phyloP scores from a whole-genome alignment of 2,797 vertebrate genomes.

The Sebastiscus tertius region DNA sequence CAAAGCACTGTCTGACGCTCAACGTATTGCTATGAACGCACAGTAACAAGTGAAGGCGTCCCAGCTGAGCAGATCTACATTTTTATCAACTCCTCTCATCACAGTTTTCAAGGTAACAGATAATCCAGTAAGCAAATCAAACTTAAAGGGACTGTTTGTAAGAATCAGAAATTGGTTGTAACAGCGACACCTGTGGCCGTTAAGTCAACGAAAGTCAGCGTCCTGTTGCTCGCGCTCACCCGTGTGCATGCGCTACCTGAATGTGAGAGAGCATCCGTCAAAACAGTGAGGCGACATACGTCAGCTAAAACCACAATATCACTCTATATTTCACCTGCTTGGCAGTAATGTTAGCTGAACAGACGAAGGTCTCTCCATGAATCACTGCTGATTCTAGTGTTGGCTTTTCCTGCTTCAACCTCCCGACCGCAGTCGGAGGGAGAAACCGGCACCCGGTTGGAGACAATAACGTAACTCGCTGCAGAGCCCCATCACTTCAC shows the following conservation, averaged over 20 bases:
- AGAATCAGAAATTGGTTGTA: no score
- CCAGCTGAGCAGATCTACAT: background rate
- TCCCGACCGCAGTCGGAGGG: no score
- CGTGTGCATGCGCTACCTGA: fast-evolving
- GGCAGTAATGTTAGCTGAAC: no score
- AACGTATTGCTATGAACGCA: background rate
- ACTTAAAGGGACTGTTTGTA: background rate
- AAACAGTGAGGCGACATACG: no score
- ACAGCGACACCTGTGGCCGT: no score
- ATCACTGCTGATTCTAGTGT: no score
- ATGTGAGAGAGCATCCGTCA: no score
- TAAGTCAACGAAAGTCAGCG: fast-evolving
- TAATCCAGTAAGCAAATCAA: background rate
- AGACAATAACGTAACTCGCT: fast-evolving
- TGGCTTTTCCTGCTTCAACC: fast-evolving
- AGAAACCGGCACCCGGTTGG: fast-evolving
- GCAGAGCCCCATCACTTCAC: no score
- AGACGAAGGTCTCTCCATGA: fast-evolving
- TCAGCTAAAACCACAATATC: no score
- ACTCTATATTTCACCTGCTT: no score
- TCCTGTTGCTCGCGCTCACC: fast-evolving
- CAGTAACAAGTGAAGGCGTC: background rate
- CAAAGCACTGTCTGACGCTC: background rate
- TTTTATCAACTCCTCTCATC: background rate
- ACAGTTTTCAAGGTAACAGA: background rate